Base-by-base conservation (phyloP, 2,797 vertebrate species). In the Perdix hodgsoniae region DNA sequence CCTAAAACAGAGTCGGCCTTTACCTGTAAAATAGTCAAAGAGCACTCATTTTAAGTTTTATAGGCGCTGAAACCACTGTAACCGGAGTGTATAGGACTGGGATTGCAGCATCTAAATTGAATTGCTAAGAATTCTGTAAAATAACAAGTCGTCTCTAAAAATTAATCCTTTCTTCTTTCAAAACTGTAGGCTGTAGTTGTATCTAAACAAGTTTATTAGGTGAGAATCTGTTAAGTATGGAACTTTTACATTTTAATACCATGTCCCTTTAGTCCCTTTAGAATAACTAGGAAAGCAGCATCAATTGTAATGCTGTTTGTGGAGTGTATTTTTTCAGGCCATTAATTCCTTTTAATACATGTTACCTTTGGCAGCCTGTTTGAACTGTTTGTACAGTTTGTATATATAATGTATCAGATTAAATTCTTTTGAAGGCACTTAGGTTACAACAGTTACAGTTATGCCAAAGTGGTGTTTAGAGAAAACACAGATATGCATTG, bases 221-320 rank as follows among this genome's bases (percentile, higher is more conserved):
- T 96, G 96, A 96, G 96, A 96, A 96, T 96, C 95, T 96, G 95
- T 96, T 96, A 94, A 96, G 83, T 94, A 92, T 96, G 80, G 87
- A 95, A 95, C 85, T 95, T 91, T 81, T 49, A 91, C 91, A n/a
- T 94, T 96, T 96, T 96, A 96, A 84, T 96, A 90, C 90, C 80
- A 11, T 86, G 95, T 95, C 95, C 93, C 94, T 92, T 93, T 86
- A 96, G 95, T 95, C 95, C 93, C 94, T 92, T 93, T 86, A 96
- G 94, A 95, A 90, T 95, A 94, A 86, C 87, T 94, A 91, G 93
- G 76, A 94, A 95, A 93, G 93, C 93, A 91, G 83, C 77, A 93
- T 94, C 95, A 91, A 92, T 96, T 96, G 95, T 96, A 82, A 86
- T 94, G 91, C 90, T 93, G 94, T 96, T 96, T 94, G 87, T 79